These are phyloP conservation scores for Chrysocyon brachyurus DNA, from an alignment of 2,797 vertebrate species.

Conservation along the genomic window DNA sequence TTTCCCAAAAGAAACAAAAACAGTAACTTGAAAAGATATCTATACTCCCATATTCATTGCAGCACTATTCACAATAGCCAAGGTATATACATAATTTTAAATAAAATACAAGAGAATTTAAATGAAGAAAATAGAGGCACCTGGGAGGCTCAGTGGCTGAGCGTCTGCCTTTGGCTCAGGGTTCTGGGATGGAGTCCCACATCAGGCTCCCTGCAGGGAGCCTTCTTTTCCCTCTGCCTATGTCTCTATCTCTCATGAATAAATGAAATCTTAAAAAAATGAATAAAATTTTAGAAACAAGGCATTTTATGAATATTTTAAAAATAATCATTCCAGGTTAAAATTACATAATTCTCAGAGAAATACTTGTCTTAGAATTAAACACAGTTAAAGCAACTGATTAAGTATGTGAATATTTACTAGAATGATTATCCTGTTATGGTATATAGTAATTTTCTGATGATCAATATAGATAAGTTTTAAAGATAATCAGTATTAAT, in stretches of 20 bases:
- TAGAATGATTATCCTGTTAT: background rate
- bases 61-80: background rate
- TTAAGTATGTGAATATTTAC: background rate
- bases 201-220: too few relatives aligned
- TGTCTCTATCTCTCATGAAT: too few relatives aligned
- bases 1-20: background rate
- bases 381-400: background rate
- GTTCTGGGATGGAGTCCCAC: too few relatives aligned
- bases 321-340: background rate
- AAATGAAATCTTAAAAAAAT: too few relatives aligned
- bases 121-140: background rate
- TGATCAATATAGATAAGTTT: background rate
- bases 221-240: too few relatives aligned
- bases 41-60: background rate
- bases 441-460: background rate
- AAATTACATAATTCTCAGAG: background rate
- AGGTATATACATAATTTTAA: background rate
- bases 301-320: background rate
- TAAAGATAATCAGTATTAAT: background rate
- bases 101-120: background rate
- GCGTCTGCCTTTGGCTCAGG: too few relatives aligned
- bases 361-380: background rate
- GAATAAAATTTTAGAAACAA: background rate
- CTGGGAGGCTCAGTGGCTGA: too few relatives aligned
- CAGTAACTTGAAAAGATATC: background rate